Conservation (phyloP, 2,888 invertebrate species). For the Patella ulyssiponensis region DNA sequence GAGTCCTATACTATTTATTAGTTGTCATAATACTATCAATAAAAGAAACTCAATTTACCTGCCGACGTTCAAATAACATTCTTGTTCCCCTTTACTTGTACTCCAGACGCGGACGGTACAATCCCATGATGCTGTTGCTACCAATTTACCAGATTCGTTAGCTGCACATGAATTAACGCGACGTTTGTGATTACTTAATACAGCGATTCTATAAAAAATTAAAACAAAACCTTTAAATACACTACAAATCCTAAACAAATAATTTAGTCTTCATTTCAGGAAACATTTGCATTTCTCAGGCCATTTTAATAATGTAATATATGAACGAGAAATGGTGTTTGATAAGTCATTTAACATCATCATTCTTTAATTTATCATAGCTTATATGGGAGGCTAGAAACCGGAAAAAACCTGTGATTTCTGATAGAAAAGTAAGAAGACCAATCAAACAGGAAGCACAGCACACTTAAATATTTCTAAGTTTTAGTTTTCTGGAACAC, state of each 20-base stretch:
- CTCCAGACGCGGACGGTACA: slow-evolving; percentile 68
- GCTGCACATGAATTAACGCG: slow-evolving; percentile 64
- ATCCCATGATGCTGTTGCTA: slow-evolving; percentile 71
- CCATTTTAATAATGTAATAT: no score
- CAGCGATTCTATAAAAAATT: slow-evolving; percentile 52
- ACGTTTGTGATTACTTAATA: slow-evolving; percentile 65
- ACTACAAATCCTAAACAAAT: no score
- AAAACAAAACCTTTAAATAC: slow-evolving; percentile 1
- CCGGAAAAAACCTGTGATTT: no score
- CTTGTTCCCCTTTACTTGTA: slow-evolving; percentile 51
- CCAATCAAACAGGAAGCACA: no score
- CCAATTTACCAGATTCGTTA: slow-evolving; percentile 55
- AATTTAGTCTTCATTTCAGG: no score
- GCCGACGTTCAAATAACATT: slow-evolving; percentile 54
- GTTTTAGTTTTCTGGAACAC: no score
- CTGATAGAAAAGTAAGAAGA: no score
- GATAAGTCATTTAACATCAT: not conserved
- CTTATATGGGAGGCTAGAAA: not conserved
- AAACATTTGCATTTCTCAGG: no score
- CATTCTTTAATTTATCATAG: not conserved
- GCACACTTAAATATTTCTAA: no score
- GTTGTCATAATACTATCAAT: no score
- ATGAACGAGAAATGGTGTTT: no score
- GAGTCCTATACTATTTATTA: no score
- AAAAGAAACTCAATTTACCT: slow-evolving; percentile 40